Base-by-base conservation (phyloP, 2,888 invertebrate genomes). In the Hirtodrosophila confusa region DNA sequence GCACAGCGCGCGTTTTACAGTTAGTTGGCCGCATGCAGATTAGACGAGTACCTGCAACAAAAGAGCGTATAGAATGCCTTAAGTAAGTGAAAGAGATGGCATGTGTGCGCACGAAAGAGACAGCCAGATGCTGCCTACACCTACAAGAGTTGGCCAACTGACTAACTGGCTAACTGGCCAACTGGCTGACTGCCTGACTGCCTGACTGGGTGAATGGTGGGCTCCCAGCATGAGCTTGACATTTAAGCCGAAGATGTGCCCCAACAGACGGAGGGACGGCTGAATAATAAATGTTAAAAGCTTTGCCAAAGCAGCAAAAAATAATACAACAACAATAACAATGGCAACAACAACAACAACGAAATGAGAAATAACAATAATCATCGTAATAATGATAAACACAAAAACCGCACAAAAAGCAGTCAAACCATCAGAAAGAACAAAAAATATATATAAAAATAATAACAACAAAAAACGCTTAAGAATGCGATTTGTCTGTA, bases 1-100 rank as follows among this genome's bases (percentile, higher is more conserved):
- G 78, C 66, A 57, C 56, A 72, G 76, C 64, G 50, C 64, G 50
- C 40, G 53, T 35, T 70, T 73, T 79, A 86, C 80, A 75, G 86
- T 80, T 80, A 86, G 69, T 69, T 63, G 73, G 64, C 74, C 67
- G 82, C 82, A 68, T 79, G 77, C 66, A 84, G 69, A 82, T 73
- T 62, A 51, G 27, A 17, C 27, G 24, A 40, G 40, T 54, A 49
- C 54, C 84, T 80, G 80, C 68, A 76, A 78, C 54, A 69, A 60
- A 50, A 54, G 24, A 65, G 39, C 31, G 63, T 61, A 55, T 17
- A 61, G 48, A 60, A 60, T 49, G 48, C 31, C 2, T 17, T 29
- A 39, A 58, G 45, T 24, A 35, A 48, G 33, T 27, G 12, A 45
- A 23, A 39, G 33, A 10, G 6, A 37, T 3, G n/a, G 29, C 6